Base-by-base conservation (phyloP, 2,797 vertebrate species). In the Melanotaenia pygmaea region DNA sequence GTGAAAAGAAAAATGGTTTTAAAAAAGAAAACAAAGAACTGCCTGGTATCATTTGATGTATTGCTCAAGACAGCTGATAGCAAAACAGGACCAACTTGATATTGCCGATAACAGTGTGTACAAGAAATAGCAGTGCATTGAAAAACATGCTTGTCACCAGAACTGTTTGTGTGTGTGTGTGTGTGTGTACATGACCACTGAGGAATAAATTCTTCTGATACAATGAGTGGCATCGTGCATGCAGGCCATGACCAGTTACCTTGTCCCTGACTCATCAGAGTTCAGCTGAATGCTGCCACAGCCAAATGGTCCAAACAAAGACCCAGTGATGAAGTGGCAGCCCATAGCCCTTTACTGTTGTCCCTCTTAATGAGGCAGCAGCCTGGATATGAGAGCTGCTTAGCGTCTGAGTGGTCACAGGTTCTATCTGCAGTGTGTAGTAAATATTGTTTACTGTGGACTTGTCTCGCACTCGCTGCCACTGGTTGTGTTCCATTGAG, bases 301-400 rank as follows among this genome's bases (percentile, higher is more conserved):
- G 81, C 82, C 37, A 64, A 70, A 64, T 28, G 32, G 38, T 59
- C 45, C 62, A 68, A 9, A 91, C 89, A 91, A 91, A 88, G 79
- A 77, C 63, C 58, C 86, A 85, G 79, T 87, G 83, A 84, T 80
- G 73, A 59, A 79, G 74, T 30, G 62, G 37, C 68, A 30, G 59
- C 43, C 40, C 59, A 34, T 43, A 13, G 5, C 66, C 28, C 14
- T 74, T 59, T 20, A 47, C 85, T 45, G 77, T 81, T 87, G 86
- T 89, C 68, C 67, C 64, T 40, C 50, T 60, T 88, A 88, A 86
- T 81, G 69, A 84, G 85, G 73, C 67, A 1, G 60, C 57, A 70
- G 76, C 66, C 64, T 5, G 74, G 37, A 68, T 76, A 73, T 85
- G 82, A 28, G 32, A 79, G 32, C 67, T 34, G 72, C 82, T 74